Conservation (phyloP, 1,140 invertebrate species). For the Stegodyphus mimosarum region DNA sequence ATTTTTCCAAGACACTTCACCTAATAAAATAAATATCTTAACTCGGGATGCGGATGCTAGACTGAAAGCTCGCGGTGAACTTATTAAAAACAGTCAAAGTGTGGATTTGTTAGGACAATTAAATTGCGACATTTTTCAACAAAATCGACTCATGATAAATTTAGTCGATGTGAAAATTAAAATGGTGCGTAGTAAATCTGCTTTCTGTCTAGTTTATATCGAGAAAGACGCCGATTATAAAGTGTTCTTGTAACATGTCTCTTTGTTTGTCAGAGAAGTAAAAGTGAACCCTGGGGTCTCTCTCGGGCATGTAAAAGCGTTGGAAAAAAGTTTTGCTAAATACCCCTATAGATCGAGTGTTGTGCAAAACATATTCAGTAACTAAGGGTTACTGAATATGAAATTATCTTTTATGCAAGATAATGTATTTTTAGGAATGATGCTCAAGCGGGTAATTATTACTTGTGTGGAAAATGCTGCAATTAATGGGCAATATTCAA, state of each 20-base stretch:
- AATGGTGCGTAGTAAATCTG: slow-evolving; percentile 6
- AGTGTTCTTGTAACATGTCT: not conserved
- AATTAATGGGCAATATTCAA: not conserved
- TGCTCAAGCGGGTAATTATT: slow-evolving; percentile 10
- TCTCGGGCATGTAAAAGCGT: not conserved
- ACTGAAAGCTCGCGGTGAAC: not conserved
- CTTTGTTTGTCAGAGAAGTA: slow-evolving; percentile 5
- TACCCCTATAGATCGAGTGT: too few relatives aligned
- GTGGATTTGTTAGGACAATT: not conserved
- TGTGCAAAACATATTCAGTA: slow-evolving; percentile 4
- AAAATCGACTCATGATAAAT: slow-evolving; percentile 19
- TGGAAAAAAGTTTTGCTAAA: slow-evolving; percentile 1
- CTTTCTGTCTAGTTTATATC: not conserved
- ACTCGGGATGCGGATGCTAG: not conserved
- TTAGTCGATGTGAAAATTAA: slow-evolving; percentile 15
- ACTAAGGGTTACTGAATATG: too few relatives aligned
- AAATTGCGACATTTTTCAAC: slow-evolving; percentile 3
- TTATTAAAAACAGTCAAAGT: not conserved
- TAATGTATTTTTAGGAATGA: slow-evolving; percentile 18
- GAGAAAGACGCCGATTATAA: not conserved
- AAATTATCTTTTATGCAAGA: slow-evolving; percentile 3
- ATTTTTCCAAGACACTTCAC: not conserved
- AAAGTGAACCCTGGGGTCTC: slow-evolving; percentile 9
- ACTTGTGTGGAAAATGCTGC: not conserved
- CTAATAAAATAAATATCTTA: not conserved